Evolutionary conservation across 1,140 invertebrate species (phyloP).

Genomic region (Brachionus rotundiformis): DNA sequence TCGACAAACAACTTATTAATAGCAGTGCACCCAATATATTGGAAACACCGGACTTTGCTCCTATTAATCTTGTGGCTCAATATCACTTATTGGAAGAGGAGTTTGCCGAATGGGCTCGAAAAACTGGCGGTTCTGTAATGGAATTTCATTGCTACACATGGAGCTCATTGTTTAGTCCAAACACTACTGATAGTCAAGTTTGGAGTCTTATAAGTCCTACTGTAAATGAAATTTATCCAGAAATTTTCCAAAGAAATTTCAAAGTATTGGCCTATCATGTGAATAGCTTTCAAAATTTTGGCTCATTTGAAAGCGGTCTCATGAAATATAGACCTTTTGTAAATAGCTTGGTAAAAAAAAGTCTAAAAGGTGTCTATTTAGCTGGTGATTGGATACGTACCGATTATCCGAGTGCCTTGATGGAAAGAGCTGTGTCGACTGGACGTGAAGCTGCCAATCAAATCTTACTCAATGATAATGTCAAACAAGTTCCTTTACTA

Average conservation of each 20-base stretch:
- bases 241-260: conserved; percentile 52
- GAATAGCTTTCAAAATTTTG: conserved; percentile 52
- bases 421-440: conserved; percentile 53
- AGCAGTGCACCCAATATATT: conserved; percentile 49
- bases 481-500: conserved; percentile 50
- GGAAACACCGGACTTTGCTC: conserved; percentile 52
- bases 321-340: conserved; percentile 12
- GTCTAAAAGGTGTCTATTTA: conserved; percentile 37
- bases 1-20: conserved; percentile 51
- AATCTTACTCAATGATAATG: conserved; percentile 34
- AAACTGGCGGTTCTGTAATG: conserved; percentile 52
- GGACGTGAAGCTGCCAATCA: conserved; percentile 53
- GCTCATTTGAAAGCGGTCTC: conserved; percentile 50
- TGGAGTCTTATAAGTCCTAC: conserved; percentile 47
- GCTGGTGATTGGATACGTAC: conserved; percentile 53
- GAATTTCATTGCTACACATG: conserved; percentile 53
- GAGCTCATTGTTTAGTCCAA: conserved; percentile 6
- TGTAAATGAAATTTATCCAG: conserved; percentile 52
- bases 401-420: conserved; percentile 51
- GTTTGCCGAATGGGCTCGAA: conserved; percentile 48
- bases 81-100: conserved; percentile 53
- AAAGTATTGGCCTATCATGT: conserved; percentile 50
- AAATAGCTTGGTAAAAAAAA: neutral
- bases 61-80: conserved; percentile 53
- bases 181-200: conserved; percentile 50